Evolutionary conservation across 2,888 invertebrate species (phyloP).

Genomic region (Hydroisotoma schaefferi): DNA sequence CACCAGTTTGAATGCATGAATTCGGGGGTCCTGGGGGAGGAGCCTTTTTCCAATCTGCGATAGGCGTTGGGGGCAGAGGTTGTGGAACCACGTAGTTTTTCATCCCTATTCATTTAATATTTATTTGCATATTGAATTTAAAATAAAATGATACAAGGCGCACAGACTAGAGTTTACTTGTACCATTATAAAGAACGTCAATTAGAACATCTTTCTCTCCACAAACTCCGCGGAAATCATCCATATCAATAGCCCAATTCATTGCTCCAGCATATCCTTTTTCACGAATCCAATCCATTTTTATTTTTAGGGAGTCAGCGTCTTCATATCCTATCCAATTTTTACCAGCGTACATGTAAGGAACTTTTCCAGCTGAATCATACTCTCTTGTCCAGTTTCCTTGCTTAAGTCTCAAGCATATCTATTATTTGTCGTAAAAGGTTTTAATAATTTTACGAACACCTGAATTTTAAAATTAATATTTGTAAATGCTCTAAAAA

Average conservation of each 20-base stretch:
- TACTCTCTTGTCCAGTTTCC: constrained; percentile 75
- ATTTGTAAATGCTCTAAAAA: not conserved
- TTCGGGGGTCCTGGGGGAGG: constrained; percentile 45
- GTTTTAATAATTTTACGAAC: too few relatives aligned
- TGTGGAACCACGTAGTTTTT: constrained; percentile 58
- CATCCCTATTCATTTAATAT: constrained; percentile 56
- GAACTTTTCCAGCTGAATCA: constrained; percentile 77
- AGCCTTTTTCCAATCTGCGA: constrained; percentile 33
- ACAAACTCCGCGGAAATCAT: constrained; percentile 79
- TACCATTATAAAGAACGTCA: constrained; percentile 62
- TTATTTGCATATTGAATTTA: not conserved
- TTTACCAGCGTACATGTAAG: constrained; percentile 75
- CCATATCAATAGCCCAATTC: constrained; percentile 91
- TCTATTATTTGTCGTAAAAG: constrained; percentile 55
- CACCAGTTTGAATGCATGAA: constrained; percentile 37
- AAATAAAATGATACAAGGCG: not conserved
- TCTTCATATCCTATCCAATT: constrained; percentile 86
- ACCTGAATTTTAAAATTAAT: too few relatives aligned
- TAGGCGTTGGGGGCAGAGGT: constrained; percentile 21
- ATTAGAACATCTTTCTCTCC: constrained; percentile 72
- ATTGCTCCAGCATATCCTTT: constrained; percentile 83
- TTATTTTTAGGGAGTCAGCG: constrained; percentile 73
- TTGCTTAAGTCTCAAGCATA: constrained; percentile 70
- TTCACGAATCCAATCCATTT: constrained; percentile 81
- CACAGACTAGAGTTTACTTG: not conserved